A percentile compares a stretch with the other conserved stretches of the same genome.
phyloP scores from a whole-genome alignment of 2,797 vertebrate genomes.

The Lacerta viridis region DNA sequence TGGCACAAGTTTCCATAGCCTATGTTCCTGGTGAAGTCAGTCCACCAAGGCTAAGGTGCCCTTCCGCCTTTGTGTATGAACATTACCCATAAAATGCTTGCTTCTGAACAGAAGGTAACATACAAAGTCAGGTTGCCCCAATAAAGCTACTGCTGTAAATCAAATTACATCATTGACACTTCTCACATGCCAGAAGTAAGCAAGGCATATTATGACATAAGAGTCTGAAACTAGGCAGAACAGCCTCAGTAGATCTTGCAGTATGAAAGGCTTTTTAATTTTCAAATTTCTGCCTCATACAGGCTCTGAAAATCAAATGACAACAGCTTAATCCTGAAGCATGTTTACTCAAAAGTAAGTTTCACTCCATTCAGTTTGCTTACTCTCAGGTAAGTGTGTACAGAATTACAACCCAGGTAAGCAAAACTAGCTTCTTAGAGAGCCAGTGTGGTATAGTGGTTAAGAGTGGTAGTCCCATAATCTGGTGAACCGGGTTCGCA shows the following conservation, averaged over 20 bases:
- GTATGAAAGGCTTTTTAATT: background rate
- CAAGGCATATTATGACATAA: background rate
- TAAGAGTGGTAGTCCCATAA: no score
- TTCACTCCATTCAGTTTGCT: background rate
- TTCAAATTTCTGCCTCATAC: background rate
- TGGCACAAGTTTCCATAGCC: background rate
- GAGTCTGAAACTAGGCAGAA: background rate
- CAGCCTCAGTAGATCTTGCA: background rate
- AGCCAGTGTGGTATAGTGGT: no score
- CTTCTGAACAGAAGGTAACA: background rate
- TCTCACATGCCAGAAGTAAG: background rate
- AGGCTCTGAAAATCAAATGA: background rate
- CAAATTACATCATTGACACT: background rate
- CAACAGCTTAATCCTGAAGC: background rate
- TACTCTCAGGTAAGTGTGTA: background rate
- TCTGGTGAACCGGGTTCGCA: no score
- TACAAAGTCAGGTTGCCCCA: background rate
- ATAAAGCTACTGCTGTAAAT: background rate
- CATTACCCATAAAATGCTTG: background rate
- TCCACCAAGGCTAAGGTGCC: background rate
- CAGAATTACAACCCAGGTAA: background rate
- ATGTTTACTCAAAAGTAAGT: background rate
- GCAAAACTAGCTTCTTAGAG: slow-evolving; percentile 25
- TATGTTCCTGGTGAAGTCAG: background rate
- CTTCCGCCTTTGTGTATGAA: background rate